phyloP scores from a whole-genome alignment of 2,113 vertebrate genomes.

The Triplophysa dalaica region DNA sequence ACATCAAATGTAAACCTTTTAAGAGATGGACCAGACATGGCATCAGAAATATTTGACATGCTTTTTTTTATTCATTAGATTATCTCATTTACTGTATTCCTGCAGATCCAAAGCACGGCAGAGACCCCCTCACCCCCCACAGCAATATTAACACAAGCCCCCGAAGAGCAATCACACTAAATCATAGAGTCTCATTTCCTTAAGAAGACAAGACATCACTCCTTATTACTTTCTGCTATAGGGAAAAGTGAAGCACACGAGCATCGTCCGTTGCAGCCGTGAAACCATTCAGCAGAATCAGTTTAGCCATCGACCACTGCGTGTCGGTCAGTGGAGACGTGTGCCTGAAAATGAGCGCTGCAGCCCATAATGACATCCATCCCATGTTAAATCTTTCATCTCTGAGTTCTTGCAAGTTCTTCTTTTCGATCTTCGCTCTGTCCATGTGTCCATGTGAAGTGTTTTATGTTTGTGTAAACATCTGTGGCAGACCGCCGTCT shows the following conservation, averaged over 20 bases:
- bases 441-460: constrained; percentile 10
- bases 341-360: constrained; percentile 57
- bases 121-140: no score
- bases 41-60: no score
- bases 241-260: constrained; percentile 65
- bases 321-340: constrained; percentile 56
- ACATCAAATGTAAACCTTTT: no score
- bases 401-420: no score
- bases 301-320: constrained; percentile 55
- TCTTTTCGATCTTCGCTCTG: background rate
- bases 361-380: constrained; percentile 53
- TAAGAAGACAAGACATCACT: constrained; percentile 70
- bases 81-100: no score
- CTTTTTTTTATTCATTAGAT: no score
- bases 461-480: constrained; percentile 31
- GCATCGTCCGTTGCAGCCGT: constrained; percentile 65
- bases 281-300: constrained; percentile 50
- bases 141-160: background rate
- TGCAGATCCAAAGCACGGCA: no score
- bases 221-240: constrained; percentile 64
- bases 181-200: constrained; percentile 34
- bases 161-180: background rate
- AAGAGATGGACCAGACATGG: no score
- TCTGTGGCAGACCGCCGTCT: constrained; percentile 6
- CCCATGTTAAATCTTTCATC: no score